Base-by-base conservation (phyloP, 2,888 invertebrate genomes). In the Athalia circularis region DNA sequence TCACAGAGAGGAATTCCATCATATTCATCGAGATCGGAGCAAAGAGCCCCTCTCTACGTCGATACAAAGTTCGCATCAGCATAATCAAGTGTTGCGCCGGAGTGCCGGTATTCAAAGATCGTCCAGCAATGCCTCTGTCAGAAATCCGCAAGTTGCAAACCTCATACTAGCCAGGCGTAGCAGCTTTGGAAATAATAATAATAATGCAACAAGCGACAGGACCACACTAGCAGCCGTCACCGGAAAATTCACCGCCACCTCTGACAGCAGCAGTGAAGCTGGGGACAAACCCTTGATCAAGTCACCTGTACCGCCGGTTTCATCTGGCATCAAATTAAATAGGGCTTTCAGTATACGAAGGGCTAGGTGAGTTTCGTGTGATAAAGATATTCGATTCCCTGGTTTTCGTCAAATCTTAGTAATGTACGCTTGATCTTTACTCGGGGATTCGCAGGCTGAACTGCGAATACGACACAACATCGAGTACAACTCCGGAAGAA, bases 71-170 rank as follows among this genome's bases (percentile, higher is more conserved):
- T 80, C 82, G 13, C 81, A 84, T 72, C 83, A 83, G 72, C 86
- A 83, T 70, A 87, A 83, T 83, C 83, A 86, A n/a, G 82, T 84
- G 61, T 68, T 85, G 72, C 83, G 84, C 57, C 82, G 83, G 13
- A 84, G 83, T 72, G 77, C 81, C 9, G 85, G 80, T 79, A 87
- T 92, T 74, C 92, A 92, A 83, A 88, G 92, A 80, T 92, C 91
- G 43, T 89, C 91, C 64, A 91, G 91, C 13, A 91, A 91, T 52
- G 90, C 91, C 11, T 91, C 88, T 78, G 91, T 91, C 62, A 90
- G 86, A 70, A 88, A 85, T 79, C 54, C 83, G 2, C 88, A 85
- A 77, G 80, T 84, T 7, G 85, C 85, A 62, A 83, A 79, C 77
- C 57, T 82, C 0, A 75, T 82, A 11, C 61, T 84, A 5, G 82